Evolutionary conservation across 2,888 invertebrate species (phyloP), one percentile per base, ranked within the genome.

Genomic region (Bembecia ichneumoniformis): DNA sequence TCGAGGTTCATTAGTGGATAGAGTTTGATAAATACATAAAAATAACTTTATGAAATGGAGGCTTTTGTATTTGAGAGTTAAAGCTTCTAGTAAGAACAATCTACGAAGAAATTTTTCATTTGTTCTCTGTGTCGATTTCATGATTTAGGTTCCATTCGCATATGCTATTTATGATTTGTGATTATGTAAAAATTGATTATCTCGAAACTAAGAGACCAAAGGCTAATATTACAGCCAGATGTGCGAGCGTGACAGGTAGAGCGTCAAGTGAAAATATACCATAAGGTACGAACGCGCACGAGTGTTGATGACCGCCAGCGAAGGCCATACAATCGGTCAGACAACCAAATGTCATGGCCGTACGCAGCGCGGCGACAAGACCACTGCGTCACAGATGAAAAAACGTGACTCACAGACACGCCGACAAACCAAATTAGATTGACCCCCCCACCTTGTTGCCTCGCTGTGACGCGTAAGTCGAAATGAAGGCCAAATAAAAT

Each of bases 291-390:
- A 64, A 70, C 74, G 63, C 49, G 43, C 69, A 72, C 73, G 68
- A 71, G 80, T 74, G 86, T 82, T 81, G 84, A 76, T 81, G 86
- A 87, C 86, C 84, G 84, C 79, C 69, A 62, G 63, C 74, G 84
- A 84, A 87, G 86, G 86, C 82, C 83, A 79, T 62, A 64, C 84
- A 84, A 86, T 87, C 86, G 84, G 86, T 86, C 86, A 84, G 76
- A 75, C 81, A 76, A 68, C 67, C 76, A 87, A 87, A 87, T 87
- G 86, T 87, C 86, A 87, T 65, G 86, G 86, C 61, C 83, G 74
- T 71, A 71, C 79, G 68, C 70, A 60, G 60, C 66, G 62, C 62
- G 73, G 69, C 77, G 76, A 81, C 75, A 79, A 76, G 72, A 73
- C 59, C 78, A 70, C 74, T 68, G 69, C 82, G 84, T 82, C 83